Conservation (phyloP, 2,888 invertebrate species). For the Gonocerus acuteangulatus region DNA sequence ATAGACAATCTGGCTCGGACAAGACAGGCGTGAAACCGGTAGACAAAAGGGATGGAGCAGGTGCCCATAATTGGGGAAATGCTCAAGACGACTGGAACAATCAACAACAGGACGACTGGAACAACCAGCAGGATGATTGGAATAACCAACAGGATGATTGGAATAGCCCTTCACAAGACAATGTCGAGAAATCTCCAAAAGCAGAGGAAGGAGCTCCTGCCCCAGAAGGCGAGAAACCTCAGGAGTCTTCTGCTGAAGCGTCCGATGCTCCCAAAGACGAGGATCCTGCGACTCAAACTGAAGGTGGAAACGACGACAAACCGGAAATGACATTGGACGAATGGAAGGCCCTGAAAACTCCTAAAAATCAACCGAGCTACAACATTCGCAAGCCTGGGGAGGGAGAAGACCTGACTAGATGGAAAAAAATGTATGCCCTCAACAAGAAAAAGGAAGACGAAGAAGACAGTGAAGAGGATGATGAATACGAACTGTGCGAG, state of each 20-base stretch:
- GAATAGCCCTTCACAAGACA: neutral
- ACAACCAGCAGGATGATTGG: neutral
- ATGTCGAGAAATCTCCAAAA: conserved; percentile 1
- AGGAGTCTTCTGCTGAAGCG: conserved; percentile 39
- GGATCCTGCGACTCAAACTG: conserved; percentile 37
- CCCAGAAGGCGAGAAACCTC: conserved; percentile 36
- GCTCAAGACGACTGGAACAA: conserved; percentile 63
- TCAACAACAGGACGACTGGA: neutral
- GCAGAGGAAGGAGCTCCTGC: neutral
- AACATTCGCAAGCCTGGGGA: conserved; percentile 90
- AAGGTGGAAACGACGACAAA: conserved; percentile 42
- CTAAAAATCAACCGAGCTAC: conserved; percentile 62
- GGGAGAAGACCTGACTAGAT: conserved; percentile 81
- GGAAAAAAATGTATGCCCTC: conserved; percentile 82
- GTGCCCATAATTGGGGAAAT: conserved; percentile 93
- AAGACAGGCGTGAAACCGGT: conserved; percentile 78
- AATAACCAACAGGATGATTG: neutral
- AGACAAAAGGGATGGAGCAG: conserved; percentile 69
- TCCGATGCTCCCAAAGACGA: conserved; percentile 38
- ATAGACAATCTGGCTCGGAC: conserved; percentile 89
- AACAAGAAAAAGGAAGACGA: conserved; percentile 54
- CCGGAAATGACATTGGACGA: conserved; percentile 85
- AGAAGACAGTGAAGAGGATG: conserved; percentile 40
- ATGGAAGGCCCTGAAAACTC: conserved; percentile 80
- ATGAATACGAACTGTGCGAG: conserved; percentile 36